Evolutionary conservation across 2,888 invertebrate genomes (phyloP).

Genomic region (Polymixis lichenea): DNA sequence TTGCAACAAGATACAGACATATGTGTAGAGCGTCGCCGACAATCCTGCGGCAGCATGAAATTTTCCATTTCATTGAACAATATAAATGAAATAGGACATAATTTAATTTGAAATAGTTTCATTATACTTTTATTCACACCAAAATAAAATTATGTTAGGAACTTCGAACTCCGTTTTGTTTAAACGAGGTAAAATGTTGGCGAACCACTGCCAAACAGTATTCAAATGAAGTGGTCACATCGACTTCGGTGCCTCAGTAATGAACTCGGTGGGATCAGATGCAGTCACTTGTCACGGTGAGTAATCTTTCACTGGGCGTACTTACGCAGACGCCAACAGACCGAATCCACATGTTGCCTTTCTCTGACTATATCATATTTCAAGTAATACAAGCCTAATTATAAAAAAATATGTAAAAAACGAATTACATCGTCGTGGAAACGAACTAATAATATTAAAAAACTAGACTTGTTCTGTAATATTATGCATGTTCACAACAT

Average conservation of each 20-base stretch:
- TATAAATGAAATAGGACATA: background rate
- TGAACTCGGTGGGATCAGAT: constrained; percentile 53
- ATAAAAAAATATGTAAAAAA: background rate
- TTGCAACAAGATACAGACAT: constrained; percentile 75
- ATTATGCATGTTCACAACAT: no score
- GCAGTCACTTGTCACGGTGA: constrained; percentile 58
- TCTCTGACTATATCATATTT: constrained; percentile 61
- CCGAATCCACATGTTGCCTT: constrained; percentile 58
- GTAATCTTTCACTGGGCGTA: constrained; percentile 56
- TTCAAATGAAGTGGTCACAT: constrained; percentile 64
- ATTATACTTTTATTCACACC: background rate
- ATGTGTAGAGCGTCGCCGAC: constrained; percentile 51
- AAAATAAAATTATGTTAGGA: constrained; percentile 5
- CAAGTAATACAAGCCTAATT: constrained; percentile 31
- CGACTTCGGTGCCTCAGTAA: constrained; percentile 45
- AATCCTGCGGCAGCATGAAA: constrained; percentile 22
- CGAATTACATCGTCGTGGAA: background rate
- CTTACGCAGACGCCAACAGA: constrained; percentile 53
- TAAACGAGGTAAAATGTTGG: constrained; percentile 27
- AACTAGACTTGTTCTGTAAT: background rate
- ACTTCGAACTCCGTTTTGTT: constrained; percentile 14
- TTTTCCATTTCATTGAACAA: constrained; percentile 3
- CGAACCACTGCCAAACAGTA: constrained; percentile 47
- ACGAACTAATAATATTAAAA: constrained; percentile 6
- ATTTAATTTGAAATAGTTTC: background rate